These are phyloP conservation scores for Rhadina sibilatrix DNA, from an alignment of 2,113 vertebrate genomes.

Conservation along the genomic window DNA sequence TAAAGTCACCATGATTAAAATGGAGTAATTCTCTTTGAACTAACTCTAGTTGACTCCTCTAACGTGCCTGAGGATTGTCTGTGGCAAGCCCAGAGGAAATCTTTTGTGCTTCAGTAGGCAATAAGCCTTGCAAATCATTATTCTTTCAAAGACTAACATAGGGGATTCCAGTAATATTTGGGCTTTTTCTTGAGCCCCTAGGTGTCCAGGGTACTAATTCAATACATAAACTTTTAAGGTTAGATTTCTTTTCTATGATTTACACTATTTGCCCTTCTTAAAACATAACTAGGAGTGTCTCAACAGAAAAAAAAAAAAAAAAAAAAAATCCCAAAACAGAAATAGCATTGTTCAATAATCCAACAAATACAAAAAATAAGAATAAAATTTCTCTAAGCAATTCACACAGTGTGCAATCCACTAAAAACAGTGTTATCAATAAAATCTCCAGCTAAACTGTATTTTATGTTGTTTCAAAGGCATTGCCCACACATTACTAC, in stretches of 20 bases:
- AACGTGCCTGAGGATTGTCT: conserved; percentile 71
- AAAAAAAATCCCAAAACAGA: background rate
- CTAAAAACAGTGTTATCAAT: background rate
- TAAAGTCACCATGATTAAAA: conserved; percentile 72
- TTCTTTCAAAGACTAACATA: conserved; percentile 61
- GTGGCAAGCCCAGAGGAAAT: conserved; percentile 76
- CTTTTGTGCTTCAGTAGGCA: conserved; percentile 73
- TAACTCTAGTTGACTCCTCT: conserved; percentile 74
- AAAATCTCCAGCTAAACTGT: background rate
- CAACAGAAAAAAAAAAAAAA: background rate
- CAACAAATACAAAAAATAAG: background rate
- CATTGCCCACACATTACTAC: background rate
- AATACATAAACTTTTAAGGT: background rate
- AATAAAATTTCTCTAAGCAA: background rate
- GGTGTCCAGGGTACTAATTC: background rate
- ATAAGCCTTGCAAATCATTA: conserved; percentile 71
- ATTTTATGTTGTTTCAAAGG: conserved; percentile 4
- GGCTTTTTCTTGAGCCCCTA: background rate
- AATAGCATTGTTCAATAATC: background rate
- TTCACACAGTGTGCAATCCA: background rate
- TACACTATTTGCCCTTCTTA: background rate
- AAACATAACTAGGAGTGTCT: background rate
- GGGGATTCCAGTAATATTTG: conserved; percentile 34
- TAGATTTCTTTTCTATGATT: background rate
- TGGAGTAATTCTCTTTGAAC: conserved; percentile 76